Conservation (phyloP, 1,140 invertebrate genomes). For the Rhagoletis pomonella region DNA sequence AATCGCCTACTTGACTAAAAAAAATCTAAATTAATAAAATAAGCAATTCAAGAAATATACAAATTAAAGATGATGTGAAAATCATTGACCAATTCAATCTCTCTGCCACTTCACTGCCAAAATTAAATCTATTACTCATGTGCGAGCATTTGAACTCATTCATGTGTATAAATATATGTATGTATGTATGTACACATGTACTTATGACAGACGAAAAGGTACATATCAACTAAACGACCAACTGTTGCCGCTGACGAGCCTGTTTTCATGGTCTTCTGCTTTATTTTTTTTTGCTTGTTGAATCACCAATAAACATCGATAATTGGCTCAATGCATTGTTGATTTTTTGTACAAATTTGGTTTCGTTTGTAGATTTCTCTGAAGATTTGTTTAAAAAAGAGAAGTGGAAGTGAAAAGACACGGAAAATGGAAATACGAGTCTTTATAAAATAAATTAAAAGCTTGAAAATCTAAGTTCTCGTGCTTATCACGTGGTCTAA, state of each 20-base stretch:
- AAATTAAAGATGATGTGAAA: slow-evolving; percentile 36
- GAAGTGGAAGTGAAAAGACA: too few relatives aligned
- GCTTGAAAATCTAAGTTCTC: too few relatives aligned
- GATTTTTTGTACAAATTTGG: not conserved
- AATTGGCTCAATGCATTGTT: not conserved
- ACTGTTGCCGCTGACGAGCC: slow-evolving; percentile 14
- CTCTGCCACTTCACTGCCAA: slow-evolving; percentile 38
- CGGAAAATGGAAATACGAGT: too few relatives aligned
- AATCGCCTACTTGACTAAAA: not conserved
- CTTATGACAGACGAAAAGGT: not conserved
- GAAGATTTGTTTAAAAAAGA: not conserved
- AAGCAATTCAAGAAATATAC: not conserved
- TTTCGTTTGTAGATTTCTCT: not conserved
- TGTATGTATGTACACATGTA: not conserved
- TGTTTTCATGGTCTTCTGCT: not conserved
- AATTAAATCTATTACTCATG: slow-evolving; percentile 49
- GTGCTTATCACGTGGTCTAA: too few relatives aligned
- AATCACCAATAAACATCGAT: slow-evolving; percentile 14
- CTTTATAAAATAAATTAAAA: too few relatives aligned
- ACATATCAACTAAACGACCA: not conserved
- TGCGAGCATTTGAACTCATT: too few relatives aligned
- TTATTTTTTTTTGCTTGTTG: not conserved
- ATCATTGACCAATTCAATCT: slow-evolving; percentile 40
- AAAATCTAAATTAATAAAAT: not conserved
- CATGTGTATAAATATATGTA: too few relatives aligned